A percentile compares a stretch with the other conserved stretches of the same genome.
Evolutionary conservation across 1,140 invertebrate genomes (phyloP).

Genomic region (Druon quercuslanigerum): DNA sequence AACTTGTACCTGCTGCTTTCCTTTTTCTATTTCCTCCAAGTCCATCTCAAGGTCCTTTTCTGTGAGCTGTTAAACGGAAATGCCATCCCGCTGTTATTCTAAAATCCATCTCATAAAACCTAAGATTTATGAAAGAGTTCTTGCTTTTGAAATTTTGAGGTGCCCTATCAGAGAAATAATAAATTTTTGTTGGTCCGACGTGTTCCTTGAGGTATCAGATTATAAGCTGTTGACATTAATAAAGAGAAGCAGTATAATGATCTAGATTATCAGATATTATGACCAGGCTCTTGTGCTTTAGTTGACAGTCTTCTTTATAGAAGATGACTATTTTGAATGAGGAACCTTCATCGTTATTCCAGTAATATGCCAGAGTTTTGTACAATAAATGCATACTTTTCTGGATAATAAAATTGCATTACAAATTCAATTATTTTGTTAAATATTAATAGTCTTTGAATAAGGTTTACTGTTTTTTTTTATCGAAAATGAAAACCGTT

Average conservation of each 20-base stretch:
- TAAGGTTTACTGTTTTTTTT: too few relatives aligned
- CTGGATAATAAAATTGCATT: constrained; percentile 50
- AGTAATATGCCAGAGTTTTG: constrained; percentile 59
- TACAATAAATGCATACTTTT: constrained; percentile 58
- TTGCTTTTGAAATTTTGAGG: constrained; percentile 37
- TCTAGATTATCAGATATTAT: constrained; percentile 29
- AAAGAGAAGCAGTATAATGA: constrained; percentile 21
- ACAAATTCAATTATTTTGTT: too few relatives aligned
- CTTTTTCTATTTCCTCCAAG: not conserved
- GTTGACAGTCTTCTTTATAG: constrained; percentile 35
- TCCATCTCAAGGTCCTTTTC: not conserved
- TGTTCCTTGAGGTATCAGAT: not conserved
- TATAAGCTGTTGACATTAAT: not conserved
- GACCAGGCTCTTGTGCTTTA: constrained; percentile 34
- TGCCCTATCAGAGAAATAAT: constrained; percentile 32
- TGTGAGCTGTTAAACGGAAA: not conserved
- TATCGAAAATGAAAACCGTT: too few relatives aligned
- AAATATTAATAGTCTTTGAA: too few relatives aligned
- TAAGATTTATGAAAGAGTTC: constrained; percentile 6
- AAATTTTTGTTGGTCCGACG: constrained; percentile 4
- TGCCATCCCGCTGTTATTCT: not conserved
- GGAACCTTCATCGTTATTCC: constrained; percentile 54
- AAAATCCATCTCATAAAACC: not conserved
- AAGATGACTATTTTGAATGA: constrained; percentile 45
- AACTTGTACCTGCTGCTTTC: not conserved